Base-by-base conservation (phyloP, 1,140 invertebrate genomes). In the Sarcophaga bullata region DNA sequence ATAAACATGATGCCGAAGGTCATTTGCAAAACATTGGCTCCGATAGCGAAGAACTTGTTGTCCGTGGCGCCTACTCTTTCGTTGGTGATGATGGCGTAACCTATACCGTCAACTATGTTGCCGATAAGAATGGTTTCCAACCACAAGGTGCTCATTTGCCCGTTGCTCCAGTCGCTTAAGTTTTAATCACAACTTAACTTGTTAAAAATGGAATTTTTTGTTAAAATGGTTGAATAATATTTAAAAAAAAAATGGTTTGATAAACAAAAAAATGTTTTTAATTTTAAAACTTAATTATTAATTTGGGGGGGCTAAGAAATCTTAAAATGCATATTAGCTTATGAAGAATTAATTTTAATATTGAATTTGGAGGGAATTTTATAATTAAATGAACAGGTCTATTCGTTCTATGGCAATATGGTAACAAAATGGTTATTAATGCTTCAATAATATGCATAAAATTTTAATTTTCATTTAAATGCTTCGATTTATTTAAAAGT, bases 41-140 rank as follows among this genome's bases (percentile, higher is more conserved):
- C 80, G 92, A 93, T 80, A 90, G 91, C 9, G 92, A 93, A 84
- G 91, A 91, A 11, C 86, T 92, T 83, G 92, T 92, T 46, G 92
- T 92, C 8, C 91, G 93, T 84, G 94, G 94, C 1, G 92, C 91
- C 7, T 93, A 92, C 88, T 90, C 90, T 49, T 95, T 94, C 91
- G 92, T 92, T 37, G 93, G 92, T n/a, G 92, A 94, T 91, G 91
- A 47, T 68, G 94, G 94, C 19, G 91, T 91, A 19, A 91, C 91
- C 8, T 91, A 93, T 83, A 91, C 91, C 3, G 90, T 94, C 25
- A 93, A 90, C 47, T 95, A 93, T 89, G 87, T 92, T 49, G 94
- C 94, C 47, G 75, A 81, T 86, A 94, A 95, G 86, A 93, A 94
- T 82, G 94, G 94, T 19, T 95, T 94, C 91, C 93, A 93, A 80